Evolutionary conservation across 2,797 vertebrate genomes (phyloP), one percentile per base, ranked within the genome.

Genomic region (Spinus olivaceus): DNA sequence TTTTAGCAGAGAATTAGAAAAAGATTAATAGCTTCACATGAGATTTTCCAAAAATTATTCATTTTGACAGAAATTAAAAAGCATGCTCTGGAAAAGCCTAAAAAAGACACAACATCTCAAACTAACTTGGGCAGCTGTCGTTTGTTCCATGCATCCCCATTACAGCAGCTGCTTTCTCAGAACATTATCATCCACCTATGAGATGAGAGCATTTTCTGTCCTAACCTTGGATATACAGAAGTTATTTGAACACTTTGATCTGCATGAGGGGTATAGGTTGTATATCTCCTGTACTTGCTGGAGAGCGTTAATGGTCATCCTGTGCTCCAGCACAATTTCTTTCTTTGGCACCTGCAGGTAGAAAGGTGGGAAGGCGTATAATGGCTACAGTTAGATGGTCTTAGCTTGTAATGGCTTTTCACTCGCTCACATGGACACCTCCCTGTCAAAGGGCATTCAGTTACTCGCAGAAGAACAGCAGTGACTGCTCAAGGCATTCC

Each of bases 1-100:
- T 91, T 92, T 86, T 93, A 86, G 54, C 60, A 50, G 60, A 72
- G 41, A 69, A 80, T 42, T 24, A 81, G 70, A 77, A 90, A 78
- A 86, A 66, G 50, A 81, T 81, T 4, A 92, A 66, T 63, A 91
- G 63, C 37, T 42, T n/a, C 11, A 65, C 54, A 16, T 71, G 32
- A 82, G 41, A 53, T 81, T 80, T 88, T 77, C 30, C 12, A 73
- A 70, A 91, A 93, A 63, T 49, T 59, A 60, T 2, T 73, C 65
- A 6, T 8, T 86, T 92, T 81, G 69, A 50, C 66, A 70, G 76
- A 89, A 93, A 60, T 53, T 70, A 14, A 57, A 46, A 77, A 53
- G 5, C 4, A 0, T 63, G 7, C 33, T 9, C n/a, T 79, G 50
- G 47, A 44, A 81, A 65, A 63, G 72, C 59, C 18, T 50, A 59